These are phyloP conservation scores for Scolopax bukidnonensis DNA, from an alignment of 2,797 vertebrate genomes.

Conservation along the genomic window DNA sequence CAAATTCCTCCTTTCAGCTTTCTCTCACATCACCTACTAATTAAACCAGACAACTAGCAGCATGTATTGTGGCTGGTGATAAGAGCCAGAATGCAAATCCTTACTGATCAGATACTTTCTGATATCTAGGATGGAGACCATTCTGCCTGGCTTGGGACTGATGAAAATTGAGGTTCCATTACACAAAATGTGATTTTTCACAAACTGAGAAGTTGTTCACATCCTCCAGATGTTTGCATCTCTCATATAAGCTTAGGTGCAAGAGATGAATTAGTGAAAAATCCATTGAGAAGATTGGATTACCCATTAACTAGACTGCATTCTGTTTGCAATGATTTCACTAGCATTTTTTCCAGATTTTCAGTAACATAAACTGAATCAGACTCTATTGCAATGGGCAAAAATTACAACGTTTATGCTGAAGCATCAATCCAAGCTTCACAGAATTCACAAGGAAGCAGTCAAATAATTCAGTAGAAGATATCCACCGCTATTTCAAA, in stretches of 20 bases:
- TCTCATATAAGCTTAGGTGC: neutral
- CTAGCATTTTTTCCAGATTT: neutral
- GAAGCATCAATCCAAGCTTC: neutral
- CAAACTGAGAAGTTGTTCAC: neutral
- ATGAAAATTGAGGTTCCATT: neutral
- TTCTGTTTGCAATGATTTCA: neutral
- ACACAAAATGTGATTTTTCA: neutral
- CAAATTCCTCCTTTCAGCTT: neutral
- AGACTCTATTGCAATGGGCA: neutral
- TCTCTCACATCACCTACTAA: neutral
- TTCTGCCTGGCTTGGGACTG: neutral
- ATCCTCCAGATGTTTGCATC: neutral
- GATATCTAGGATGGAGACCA: neutral
- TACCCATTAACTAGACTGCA: neutral
- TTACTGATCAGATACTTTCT: neutral
- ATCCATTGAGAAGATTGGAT: neutral
- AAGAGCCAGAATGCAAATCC: neutral
- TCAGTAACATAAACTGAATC: neutral
- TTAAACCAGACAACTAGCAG: neutral
- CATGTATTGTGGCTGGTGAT: neutral
- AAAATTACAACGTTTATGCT: neutral
- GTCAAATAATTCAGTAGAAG: neutral
- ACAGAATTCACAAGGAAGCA: neutral
- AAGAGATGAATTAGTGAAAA: neutral
- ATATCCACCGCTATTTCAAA: neutral